A percentile compares a stretch with the other conserved stretches of the same genome.
phyloP scores from a whole-genome alignment of 1,140 invertebrate genomes.

The Alviniconcha marisindica region DNA sequence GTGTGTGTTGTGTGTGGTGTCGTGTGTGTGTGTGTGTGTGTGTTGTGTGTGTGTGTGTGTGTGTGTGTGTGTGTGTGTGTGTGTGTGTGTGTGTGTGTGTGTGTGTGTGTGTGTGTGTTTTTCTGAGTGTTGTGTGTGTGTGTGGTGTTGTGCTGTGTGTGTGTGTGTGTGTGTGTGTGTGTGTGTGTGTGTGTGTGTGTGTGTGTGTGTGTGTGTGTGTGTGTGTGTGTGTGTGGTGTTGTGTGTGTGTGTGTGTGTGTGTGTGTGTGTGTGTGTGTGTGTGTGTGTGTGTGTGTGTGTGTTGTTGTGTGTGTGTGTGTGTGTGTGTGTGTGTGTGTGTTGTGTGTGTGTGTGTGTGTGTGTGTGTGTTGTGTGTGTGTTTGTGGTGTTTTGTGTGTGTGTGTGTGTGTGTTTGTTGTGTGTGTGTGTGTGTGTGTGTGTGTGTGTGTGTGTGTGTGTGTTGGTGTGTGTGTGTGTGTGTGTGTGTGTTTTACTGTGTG shows the following conservation, averaged over 20 bases:
- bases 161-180: constrained; percentile 35
- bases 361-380: constrained; percentile 2
- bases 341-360: neutral
- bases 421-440: neutral
- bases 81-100: neutral
- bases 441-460: neutral
- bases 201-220: neutral
- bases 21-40: too few relatives aligned
- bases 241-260: too few relatives aligned
- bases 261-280: too few relatives aligned
- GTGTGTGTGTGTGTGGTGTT: neutral
- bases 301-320: too few relatives aligned
- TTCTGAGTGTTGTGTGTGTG: neutral
- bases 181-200: constrained; percentile 12
- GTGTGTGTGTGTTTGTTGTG: neutral
- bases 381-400: too few relatives aligned
- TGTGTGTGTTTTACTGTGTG: neutral
- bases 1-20: too few relatives aligned
- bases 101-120: neutral
- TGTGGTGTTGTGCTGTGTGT: neutral
- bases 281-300: too few relatives aligned
- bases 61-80: too few relatives aligned
- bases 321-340: too few relatives aligned
- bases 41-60: too few relatives aligned
- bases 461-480: neutral